A percentile compares a stretch with the other conserved stretches of the same genome.
Conservation (phyloP, 2,113 vertebrate genomes). For the Oriolus oriolus region DNA sequence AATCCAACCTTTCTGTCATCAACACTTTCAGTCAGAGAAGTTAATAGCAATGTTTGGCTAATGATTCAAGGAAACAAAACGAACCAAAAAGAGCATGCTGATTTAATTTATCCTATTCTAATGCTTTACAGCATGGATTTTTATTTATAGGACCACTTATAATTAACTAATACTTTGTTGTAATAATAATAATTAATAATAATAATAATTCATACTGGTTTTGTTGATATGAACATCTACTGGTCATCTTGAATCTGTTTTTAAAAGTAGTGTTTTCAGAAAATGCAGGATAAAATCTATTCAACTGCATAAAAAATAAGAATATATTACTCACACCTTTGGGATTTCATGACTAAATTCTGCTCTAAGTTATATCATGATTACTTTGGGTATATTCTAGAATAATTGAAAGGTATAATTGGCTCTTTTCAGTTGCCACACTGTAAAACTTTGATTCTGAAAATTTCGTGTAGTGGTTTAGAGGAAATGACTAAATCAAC, state of each 20-base stretch:
- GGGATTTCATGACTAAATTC: neutral
- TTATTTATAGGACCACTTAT: conserved; percentile 28
- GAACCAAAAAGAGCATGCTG: neutral
- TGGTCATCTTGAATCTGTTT: neutral
- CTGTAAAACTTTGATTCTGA: neutral
- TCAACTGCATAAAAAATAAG: neutral
- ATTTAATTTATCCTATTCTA: conserved; percentile 50
- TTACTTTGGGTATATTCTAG: neutral
- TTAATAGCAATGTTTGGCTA: conserved; percentile 30
- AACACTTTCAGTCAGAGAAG: neutral
- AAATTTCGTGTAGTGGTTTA: neutral
- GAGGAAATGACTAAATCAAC: neutral
- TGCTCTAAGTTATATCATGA: neutral
- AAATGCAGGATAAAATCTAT: neutral
- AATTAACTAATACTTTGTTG: conserved; percentile 4
- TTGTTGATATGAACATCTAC: neutral
- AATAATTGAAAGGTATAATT: neutral
- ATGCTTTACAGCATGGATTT: conserved; percentile 7
- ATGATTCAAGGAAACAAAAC: conserved; percentile 51
- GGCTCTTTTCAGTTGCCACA: neutral
- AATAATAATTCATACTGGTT: neutral
- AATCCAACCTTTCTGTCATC: conserved; percentile 5
- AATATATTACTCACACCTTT: neutral
- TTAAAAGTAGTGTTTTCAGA: neutral
- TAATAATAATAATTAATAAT: neutral